Evolutionary conservation across 2,797 vertebrate species (phyloP).

Genomic region (Lithobates pipiens): DNA sequence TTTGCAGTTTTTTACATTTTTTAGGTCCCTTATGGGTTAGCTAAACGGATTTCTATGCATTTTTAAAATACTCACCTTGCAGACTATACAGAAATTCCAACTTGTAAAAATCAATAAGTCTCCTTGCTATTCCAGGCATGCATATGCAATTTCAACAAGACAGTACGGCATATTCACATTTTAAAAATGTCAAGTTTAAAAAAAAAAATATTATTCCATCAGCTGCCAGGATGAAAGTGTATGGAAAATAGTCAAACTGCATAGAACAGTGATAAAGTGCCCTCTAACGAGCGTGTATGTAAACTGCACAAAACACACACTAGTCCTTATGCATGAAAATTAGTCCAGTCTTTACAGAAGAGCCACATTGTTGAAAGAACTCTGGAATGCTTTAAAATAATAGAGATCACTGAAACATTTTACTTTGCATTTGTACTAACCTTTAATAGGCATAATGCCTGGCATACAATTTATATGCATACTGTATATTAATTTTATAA

Average conservation of each 20-base stretch:
- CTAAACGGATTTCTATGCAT: neutral
- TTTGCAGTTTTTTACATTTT: neutral
- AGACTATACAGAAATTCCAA: slow-evolving; percentile 30
- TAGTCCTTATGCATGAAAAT: neutral
- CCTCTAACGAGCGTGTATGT: slow-evolving; percentile 21
- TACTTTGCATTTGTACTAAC: too few relatives aligned
- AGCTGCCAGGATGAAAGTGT: slow-evolving; percentile 25
- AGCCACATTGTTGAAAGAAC: too few relatives aligned
- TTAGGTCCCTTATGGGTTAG: neutral
- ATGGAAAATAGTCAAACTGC: slow-evolving; percentile 21
- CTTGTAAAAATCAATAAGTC: slow-evolving; percentile 48
- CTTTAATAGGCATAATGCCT: too few relatives aligned
- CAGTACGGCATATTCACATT: slow-evolving; percentile 54
- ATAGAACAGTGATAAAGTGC: slow-evolving; percentile 36
- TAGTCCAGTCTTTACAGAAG: neutral
- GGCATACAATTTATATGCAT: too few relatives aligned
- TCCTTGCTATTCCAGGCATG: slow-evolving; percentile 39
- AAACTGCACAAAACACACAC: neutral
- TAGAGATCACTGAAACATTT: too few relatives aligned
- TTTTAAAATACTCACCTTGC: neutral
- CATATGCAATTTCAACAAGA: slow-evolving; percentile 54
- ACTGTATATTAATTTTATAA: too few relatives aligned
- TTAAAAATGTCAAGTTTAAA: slow-evolving; percentile 55
- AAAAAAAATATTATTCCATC: slow-evolving; percentile 52
- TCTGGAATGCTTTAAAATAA: too few relatives aligned